Base-by-base conservation (phyloP, 2,113 vertebrate genomes). In the Tragelaphus buxtoni region DNA sequence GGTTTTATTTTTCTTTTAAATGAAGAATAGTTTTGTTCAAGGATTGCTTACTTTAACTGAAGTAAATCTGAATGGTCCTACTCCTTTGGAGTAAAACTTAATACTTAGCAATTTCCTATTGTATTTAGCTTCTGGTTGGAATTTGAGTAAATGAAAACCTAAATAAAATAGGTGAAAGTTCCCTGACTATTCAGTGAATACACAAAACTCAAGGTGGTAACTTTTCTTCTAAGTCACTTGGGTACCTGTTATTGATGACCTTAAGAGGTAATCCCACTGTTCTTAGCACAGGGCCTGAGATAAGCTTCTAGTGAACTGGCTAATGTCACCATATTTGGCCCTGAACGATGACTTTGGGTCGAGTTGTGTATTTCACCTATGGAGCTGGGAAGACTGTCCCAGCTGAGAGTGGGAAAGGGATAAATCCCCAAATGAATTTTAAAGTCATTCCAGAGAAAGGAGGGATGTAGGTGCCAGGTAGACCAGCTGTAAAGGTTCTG, bases 111-210 rank as follows among this genome's bases (percentile, higher is more conserved):
- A 98, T 98, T 99, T 99, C 98, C 99, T 98, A 98, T 98, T 99
- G 98, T 99, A 99, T 99, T 99, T 99, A 99, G 98, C 98, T 99
- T 99, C 98, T 98, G 98, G 98, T 99, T 99, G 99, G 98, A 99
- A 99, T 99, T 98, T 98, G 98, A 98, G 98, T 97, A 98, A 98
- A 98, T 95, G 97, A 97, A 98, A 98, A 99, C 91, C 98, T 98
- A 98, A 99, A 99, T 98, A 99, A 99, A 99, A 97, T 98, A 99
- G 98, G 97, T 99, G 97, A 98, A 98, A 98, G 95, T 98, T 98
- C 92, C 69, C 97, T 98, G 98, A 93, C 74, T 94, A 18, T 95
- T 96, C 95, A 97, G 93, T 95, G 95, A 97, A 96, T 90, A 85
- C 82, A 94, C 60, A 95, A 69, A 96, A 58, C 56, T 83, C 42